phyloP scores from a whole-genome alignment of 2,888 invertebrate species.

The Schizaphis graminum region DNA sequence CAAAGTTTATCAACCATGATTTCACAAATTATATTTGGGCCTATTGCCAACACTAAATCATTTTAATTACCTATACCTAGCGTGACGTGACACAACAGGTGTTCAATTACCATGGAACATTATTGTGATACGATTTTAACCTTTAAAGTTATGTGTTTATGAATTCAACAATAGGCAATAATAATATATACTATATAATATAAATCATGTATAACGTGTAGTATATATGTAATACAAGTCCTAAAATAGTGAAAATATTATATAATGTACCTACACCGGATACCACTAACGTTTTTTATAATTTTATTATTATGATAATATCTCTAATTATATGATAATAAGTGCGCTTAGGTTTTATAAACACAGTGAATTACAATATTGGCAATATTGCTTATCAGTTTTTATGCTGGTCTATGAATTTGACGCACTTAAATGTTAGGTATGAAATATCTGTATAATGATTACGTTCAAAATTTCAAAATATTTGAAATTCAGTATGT shows the following conservation, averaged over 20 bases:
- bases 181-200: neutral
- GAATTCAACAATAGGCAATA: neutral
- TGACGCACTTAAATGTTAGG: neutral
- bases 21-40: neutral
- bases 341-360: neutral
- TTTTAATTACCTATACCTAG: constrained; percentile 11
- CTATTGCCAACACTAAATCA: neutral
- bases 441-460: neutral
- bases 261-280: neutral
- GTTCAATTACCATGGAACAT: neutral
- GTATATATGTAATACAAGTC: neutral
- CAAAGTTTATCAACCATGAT: neutral
- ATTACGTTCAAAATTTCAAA: neutral
- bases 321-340: neutral
- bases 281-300: neutral
- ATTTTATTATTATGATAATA: neutral
- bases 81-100: neutral
- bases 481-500: neutral
- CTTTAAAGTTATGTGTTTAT: neutral
- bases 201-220: neutral
- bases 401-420: neutral
- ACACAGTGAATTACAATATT: neutral
- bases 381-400: neutral
- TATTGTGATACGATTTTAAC: neutral
- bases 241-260: neutral